Base-by-base conservation (phyloP, 2,888 invertebrate genomes). In the Cyclophora punctaria region DNA sequence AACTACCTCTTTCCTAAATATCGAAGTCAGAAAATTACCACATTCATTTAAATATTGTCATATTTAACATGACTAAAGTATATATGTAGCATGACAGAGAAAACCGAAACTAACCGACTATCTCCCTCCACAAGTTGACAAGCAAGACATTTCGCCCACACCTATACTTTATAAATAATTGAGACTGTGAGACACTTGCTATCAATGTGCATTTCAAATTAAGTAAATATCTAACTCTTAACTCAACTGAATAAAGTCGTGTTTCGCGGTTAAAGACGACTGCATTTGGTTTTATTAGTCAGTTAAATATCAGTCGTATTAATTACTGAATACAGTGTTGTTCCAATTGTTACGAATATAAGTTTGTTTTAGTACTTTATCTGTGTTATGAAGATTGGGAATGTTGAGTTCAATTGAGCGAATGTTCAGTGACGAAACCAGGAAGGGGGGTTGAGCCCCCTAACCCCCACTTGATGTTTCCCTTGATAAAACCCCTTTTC, bases 281-380 rank as follows among this genome's bases (percentile, higher is more conserved):
- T 65, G 63, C 66, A 68, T 75, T 70, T 67, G 62, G 68, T 71
- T 70, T 73, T 66, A 75, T 74, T 71, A 69, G 37, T 65, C 64
- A 64, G 64, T 68, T 70, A 64, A 76, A 71, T 74, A 75, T 71
- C 66, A 71, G 66, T 72, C 71, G 64, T 76, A 74, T 75, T 75
- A 73, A 75, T 75, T 73, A 62, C 61, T 52, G 41, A 50, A 51
- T 70, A 74, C 63, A 67, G 65, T 66, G 63, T 64, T 55, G 61
- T 73, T 75, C 70, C 59, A 65, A 66, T 63, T 61, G 65, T 56
- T 62, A 59, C 60, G 57, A 58, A 44, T 52, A 56, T 52, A 37
- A 37, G 37, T 57, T 57, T 20, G 20, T 20, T 20, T 20, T 20
- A 20, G 20, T 20, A 20, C 2, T 20, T 20, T 62, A 60, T 65